These are phyloP conservation scores for Spilarctia lutea DNA, from an alignment of 2,888 invertebrate species.

Conservation along the genomic window DNA sequence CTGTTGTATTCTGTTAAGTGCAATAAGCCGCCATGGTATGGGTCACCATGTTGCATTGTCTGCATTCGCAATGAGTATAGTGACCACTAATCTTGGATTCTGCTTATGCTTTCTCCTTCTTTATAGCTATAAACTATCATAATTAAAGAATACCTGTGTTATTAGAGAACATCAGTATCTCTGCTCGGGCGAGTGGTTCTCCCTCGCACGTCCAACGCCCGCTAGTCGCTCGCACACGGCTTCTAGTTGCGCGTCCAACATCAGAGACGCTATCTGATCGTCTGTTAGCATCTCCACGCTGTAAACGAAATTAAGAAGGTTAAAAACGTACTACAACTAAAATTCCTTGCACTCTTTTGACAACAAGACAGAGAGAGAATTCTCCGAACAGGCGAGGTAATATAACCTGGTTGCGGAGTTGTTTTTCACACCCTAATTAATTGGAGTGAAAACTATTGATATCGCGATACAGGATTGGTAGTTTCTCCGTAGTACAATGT, in stretches of 20 bases:
- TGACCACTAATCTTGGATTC: too few relatives aligned
- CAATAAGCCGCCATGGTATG: too few relatives aligned
- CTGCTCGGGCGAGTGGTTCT: conserved; percentile 39
- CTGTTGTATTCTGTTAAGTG: too few relatives aligned
- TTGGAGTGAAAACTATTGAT: too few relatives aligned
- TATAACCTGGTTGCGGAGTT: too few relatives aligned
- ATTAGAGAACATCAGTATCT: conserved; percentile 34
- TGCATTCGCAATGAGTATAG: too few relatives aligned
- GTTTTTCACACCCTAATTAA: too few relatives aligned
- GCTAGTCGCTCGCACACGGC: conserved; percentile 90
- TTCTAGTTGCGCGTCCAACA: conserved; percentile 90
- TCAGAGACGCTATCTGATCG: conserved; percentile 91
- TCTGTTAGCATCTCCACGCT: conserved; percentile 92
- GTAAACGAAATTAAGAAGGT: conserved; percentile 19
- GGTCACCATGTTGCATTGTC: too few relatives aligned
- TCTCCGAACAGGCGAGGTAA: neutral
- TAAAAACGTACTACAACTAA: neutral
- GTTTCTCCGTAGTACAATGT: too few relatives aligned
- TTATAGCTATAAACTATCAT: neutral
- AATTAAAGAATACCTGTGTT: conserved; percentile 10
- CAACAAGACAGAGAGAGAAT: too few relatives aligned
- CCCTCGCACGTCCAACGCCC: conserved; percentile 66
- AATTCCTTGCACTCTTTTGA: neutral
- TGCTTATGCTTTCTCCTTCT: too few relatives aligned
- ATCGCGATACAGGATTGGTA: too few relatives aligned